A percentile compares a stretch with the other conserved stretches of the same genome.
phyloP scores from a whole-genome alignment of 1,140 invertebrate genomes.

The silkworm (Bombyx mori) region ASM3026992v2 NC_085120.1:10643501-10644000 shows the following conservation, averaged over 20 bases:
- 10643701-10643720: too few species aligned
- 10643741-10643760: neutral
- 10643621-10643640: too few species aligned
- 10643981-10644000: neutral
- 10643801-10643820: slow-evolving; percentile 4
- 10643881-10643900: slow-evolving; percentile 3
- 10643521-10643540: too few species aligned
- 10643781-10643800: slow-evolving; percentile 1
- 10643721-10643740: too few species aligned
- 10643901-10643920: slow-evolving; percentile 1
- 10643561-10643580: too few species aligned
- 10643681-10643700: too few species aligned
- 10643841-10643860: neutral
- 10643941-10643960: neutral
- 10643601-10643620: too few species aligned
- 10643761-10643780: neutral
- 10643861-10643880: neutral
- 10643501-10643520: too few species aligned
- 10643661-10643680: too few species aligned
- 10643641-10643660: too few species aligned
- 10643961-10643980: neutral
- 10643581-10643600: too few species aligned
- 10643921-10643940: neutral
- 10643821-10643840: neutral
- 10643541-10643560: too few species aligned